A percentile compares a stretch with the other conserved stretches of the same genome.
phyloP scores from a whole-genome alignment of 1,140 invertebrate genomes.

The Pollicipes pollicipes region DNA sequence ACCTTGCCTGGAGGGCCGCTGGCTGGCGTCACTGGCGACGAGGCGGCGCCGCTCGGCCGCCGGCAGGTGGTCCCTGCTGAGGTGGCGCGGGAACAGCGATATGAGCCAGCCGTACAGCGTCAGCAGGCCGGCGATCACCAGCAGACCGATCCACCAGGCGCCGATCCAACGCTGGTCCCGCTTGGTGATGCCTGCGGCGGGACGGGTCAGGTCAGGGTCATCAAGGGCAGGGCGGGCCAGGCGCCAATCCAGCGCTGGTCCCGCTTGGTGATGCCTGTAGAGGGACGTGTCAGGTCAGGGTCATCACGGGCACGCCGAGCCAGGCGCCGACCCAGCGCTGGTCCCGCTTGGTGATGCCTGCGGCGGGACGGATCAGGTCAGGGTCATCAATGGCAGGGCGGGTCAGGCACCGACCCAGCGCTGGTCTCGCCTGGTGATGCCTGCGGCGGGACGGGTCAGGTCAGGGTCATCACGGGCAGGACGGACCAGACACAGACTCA shows the following conservation, averaged over 20 bases:
- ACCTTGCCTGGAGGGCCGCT: no score
- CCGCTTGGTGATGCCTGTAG: slow-evolving; percentile 12
- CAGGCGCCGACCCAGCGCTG: no score
- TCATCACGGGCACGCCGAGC: no score
- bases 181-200: slow-evolving; percentile 11
- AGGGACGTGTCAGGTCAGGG: not conserved
- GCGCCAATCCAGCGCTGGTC: slow-evolving; percentile 21
- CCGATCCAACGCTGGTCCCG: slow-evolving; percentile 21
- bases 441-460: not conserved
- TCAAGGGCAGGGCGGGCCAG: no score
- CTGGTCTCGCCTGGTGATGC: no score
- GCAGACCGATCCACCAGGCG: slow-evolving; percentile 21
- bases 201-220: not conserved
- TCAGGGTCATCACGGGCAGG: not conserved
- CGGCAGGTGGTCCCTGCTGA: not conserved
- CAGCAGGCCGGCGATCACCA: slow-evolving; percentile 10
- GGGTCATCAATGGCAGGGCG: not conserved
- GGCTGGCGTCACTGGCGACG: no score
- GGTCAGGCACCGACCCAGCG: no score
- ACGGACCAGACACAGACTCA: no score
- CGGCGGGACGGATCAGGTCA: not conserved
- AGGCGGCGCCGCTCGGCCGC: not conserved
- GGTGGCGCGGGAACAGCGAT: slow-evolving; percentile 13
- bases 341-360: no score
- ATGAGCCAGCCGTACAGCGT: slow-evolving; percentile 9